phyloP scores from a whole-genome alignment of 2,888 invertebrate species.

The Digitonthophagus gazella region DNA sequence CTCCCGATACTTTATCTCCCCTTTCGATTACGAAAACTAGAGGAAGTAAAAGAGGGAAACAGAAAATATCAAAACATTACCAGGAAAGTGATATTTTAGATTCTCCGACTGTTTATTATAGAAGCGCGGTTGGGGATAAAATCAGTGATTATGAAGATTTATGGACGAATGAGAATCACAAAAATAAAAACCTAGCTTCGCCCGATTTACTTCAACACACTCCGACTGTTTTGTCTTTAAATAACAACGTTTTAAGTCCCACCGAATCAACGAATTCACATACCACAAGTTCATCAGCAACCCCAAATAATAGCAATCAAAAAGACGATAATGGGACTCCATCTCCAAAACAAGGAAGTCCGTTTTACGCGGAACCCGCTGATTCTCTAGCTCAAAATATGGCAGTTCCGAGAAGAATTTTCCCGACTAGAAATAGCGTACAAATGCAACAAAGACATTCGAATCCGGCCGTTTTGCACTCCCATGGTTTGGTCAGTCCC shows the following conservation, averaged over 20 bases:
- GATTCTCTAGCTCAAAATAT: slow-evolving; percentile 68
- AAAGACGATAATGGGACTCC: slow-evolving; percentile 24
- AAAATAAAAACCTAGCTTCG: slow-evolving; percentile 38
- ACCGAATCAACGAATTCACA: slow-evolving; percentile 37
- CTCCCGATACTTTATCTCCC: slow-evolving; percentile 50
- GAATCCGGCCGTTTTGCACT: slow-evolving; percentile 51
- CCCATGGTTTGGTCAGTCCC: slow-evolving; percentile 40
- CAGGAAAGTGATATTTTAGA: slow-evolving; percentile 82
- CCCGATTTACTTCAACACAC: slow-evolving; percentile 48
- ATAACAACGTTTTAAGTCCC: slow-evolving; percentile 52
- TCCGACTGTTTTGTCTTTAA: slow-evolving; percentile 60
- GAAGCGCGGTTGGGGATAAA: slow-evolving; percentile 86
- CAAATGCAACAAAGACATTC: slow-evolving; percentile 52
- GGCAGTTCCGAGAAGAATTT: slow-evolving; percentile 41
- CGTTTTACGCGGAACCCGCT: slow-evolving; percentile 87
- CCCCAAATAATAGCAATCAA: not conserved
- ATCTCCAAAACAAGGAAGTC: slow-evolving; percentile 70
- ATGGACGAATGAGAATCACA: slow-evolving; percentile 62
- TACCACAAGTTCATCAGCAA: slow-evolving; percentile 31
- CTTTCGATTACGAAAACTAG: slow-evolving; percentile 57
- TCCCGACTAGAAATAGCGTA: slow-evolving; percentile 38
- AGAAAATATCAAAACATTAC: slow-evolving; percentile 70
- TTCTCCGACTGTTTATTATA: slow-evolving; percentile 77
- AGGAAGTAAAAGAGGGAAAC: slow-evolving; percentile 57
- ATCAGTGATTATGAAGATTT: slow-evolving; percentile 94